phyloP scores from a whole-genome alignment of 1,140 invertebrate genomes.

The Phymorhynchus buccinoides region DNA sequence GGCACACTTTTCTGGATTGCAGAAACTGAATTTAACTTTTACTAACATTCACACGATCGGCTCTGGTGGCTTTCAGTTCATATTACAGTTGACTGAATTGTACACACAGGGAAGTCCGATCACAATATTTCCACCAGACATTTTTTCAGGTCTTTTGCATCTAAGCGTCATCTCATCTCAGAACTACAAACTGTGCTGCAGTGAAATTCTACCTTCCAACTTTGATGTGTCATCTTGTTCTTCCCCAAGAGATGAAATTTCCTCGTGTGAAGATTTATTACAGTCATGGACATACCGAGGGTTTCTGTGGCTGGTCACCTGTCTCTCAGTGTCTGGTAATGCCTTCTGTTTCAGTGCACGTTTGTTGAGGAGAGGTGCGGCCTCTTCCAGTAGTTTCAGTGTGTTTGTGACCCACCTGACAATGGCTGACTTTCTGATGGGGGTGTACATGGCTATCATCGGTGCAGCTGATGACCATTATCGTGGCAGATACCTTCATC shows the following conservation, averaged over 20 bases:
- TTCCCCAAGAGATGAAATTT: slow-evolving; percentile 46
- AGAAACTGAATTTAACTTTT: slow-evolving; percentile 6
- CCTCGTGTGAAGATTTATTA: slow-evolving; percentile 53
- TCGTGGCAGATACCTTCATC: slow-evolving; percentile 52
- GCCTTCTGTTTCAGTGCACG: slow-evolving; percentile 45
- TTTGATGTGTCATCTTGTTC: slow-evolving; percentile 43
- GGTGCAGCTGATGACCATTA: slow-evolving; percentile 57
- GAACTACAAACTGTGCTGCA: slow-evolving; percentile 51
- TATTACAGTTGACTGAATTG: slow-evolving; percentile 23
- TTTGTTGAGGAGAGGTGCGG: slow-evolving; percentile 1
- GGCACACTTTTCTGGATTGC: slow-evolving; percentile 7
- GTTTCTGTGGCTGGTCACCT: slow-evolving; percentile 44
- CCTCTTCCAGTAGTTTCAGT: slow-evolving; percentile 42
- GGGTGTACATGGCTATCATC: slow-evolving; percentile 63
- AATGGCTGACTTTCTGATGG: slow-evolving; percentile 62
- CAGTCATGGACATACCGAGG: slow-evolving; percentile 40
- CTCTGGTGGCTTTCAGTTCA: neutral
- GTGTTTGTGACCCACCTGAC: slow-evolving; percentile 55
- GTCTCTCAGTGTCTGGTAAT: slow-evolving; percentile 50
- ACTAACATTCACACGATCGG: neutral
- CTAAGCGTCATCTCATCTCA: slow-evolving; percentile 43
- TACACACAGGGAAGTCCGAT: slow-evolving; percentile 42
- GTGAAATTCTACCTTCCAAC: neutral
- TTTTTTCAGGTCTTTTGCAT: slow-evolving; percentile 42
- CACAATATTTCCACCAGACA: slow-evolving; percentile 24